These are phyloP conservation scores for Astropecten irregularis DNA, from an alignment of 53 echinoderm and acorn worm genomes.

Conservation along the genomic window DNA sequence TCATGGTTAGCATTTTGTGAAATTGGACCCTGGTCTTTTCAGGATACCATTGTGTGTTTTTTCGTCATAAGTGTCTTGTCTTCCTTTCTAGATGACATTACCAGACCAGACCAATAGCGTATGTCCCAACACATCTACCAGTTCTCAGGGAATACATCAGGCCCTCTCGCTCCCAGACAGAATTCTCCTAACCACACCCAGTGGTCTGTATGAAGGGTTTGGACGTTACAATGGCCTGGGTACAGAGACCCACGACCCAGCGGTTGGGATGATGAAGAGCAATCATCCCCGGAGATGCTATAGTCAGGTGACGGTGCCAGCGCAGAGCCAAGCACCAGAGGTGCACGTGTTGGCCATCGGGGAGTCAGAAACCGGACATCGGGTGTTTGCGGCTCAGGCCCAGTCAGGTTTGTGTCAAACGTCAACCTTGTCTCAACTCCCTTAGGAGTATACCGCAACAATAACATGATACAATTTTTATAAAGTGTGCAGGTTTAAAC, in stretches of 20 bases:
- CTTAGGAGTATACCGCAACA: not conserved
- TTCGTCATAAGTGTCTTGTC: too few species aligned
- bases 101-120: too few species aligned
- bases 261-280: not conserved
- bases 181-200: constrained; percentile 49
- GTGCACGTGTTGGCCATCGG: constrained; percentile 18
- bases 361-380: not conserved
- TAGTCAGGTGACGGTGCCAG: not conserved
- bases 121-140: too few species aligned
- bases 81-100: too few species aligned
- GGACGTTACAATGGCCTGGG: constrained; percentile 20
- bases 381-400: not conserved
- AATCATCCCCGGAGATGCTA: constrained; percentile 21
- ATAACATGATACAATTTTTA: too few species aligned
- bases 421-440: not conserved
- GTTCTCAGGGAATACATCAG: too few species aligned
- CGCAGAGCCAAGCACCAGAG: not conserved
- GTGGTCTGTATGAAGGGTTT: constrained; percentile 61
- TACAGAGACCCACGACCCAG: not conserved
- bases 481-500: too few species aligned
- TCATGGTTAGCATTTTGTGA: too few species aligned
- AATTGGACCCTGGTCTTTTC: too few species aligned
- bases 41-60: too few species aligned
- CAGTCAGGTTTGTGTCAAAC: constrained; percentile 20
- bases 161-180: constrained; percentile 57